A percentile compares a stretch with the other conserved stretches of the same genome.
Evolutionary conservation across 2,797 vertebrate genomes (phyloP).

Genomic region (Percopsis omiscomaycus): DNA sequence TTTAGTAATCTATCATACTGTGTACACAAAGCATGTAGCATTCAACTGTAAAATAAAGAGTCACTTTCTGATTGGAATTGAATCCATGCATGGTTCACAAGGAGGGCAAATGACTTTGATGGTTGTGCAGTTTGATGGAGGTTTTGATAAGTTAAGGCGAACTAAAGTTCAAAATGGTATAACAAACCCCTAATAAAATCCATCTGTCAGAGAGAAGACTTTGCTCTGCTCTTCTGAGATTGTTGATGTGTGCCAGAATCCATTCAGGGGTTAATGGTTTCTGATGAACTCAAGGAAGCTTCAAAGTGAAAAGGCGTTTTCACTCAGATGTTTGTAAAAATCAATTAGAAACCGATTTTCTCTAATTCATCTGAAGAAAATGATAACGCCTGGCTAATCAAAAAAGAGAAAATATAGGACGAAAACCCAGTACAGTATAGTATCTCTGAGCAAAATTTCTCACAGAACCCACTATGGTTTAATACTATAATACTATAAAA

Average conservation of each 20-base stretch:
- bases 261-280: conserved; percentile 49
- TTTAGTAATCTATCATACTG: too few species aligned
- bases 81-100: neutral
- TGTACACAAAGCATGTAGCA: conserved; percentile 62
- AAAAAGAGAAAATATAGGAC: neutral
- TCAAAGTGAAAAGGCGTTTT: conserved; percentile 36
- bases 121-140: neutral
- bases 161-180: conserved; percentile 8
- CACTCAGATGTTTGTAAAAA: conserved; percentile 49
- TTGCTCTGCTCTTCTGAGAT: conserved; percentile 15
- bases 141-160: conserved; percentile 16
- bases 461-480: conserved; percentile 20
- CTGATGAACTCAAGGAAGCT: conserved; percentile 37
- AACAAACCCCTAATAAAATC: conserved; percentile 28
- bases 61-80: neutral
- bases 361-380: conserved; percentile 34
- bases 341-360: conserved; percentile 41
- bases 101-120: neutral
- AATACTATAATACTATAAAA: neutral
- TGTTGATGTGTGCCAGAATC: conserved; percentile 28
- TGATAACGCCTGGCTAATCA: conserved; percentile 15
- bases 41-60: conserved; percentile 27
- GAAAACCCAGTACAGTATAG: neutral
- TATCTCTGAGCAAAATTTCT: neutral
- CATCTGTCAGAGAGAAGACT: conserved; percentile 4